These are phyloP conservation scores for Dendrolimus kikuchii DNA, from an alignment of 1,140 invertebrate genomes.

Conservation along the genomic window DNA sequence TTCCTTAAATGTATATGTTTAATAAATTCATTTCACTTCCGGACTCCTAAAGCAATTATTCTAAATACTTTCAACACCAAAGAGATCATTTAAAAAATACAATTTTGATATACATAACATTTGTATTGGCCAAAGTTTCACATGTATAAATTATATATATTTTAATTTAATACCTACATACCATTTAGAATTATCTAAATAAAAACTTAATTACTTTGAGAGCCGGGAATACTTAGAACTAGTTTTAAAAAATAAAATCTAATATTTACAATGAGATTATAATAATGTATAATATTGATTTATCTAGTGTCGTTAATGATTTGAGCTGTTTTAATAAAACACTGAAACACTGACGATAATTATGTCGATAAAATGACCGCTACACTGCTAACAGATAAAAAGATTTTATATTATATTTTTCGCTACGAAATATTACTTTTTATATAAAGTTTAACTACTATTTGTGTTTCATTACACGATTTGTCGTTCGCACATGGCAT, in stretches of 20 bases:
- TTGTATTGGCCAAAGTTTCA: constrained; percentile 62
- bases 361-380: constrained; percentile 26
- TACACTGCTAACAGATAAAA: constrained; percentile 21
- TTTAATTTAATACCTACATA: constrained; percentile 30
- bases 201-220: constrained; percentile 68
- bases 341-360: constrained; percentile 28
- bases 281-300: constrained; percentile 61
- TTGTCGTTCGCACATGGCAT: constrained; percentile 39
- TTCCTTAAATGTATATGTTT: constrained; percentile 56
- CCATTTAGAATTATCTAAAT: constrained; percentile 57
- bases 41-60: constrained; percentile 67
- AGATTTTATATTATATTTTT: constrained; percentile 6
- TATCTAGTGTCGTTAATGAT: constrained; percentile 64
- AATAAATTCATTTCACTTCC: constrained; percentile 69
- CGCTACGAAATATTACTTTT: constrained; percentile 13
- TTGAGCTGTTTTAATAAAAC: constrained; percentile 56
- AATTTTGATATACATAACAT: constrained; percentile 62
- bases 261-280: constrained; percentile 70
- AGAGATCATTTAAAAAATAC: constrained; percentile 70
- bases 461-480: constrained; percentile 11
- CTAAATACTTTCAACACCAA: constrained; percentile 51
- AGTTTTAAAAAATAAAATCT: constrained; percentile 41
- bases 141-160: constrained; percentile 48
- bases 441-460: constrained; percentile 14
- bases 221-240: constrained; percentile 63